These are phyloP conservation scores for Clinocottus analis DNA, from an alignment of 2,113 vertebrate genomes.

Conservation along the genomic window DNA sequence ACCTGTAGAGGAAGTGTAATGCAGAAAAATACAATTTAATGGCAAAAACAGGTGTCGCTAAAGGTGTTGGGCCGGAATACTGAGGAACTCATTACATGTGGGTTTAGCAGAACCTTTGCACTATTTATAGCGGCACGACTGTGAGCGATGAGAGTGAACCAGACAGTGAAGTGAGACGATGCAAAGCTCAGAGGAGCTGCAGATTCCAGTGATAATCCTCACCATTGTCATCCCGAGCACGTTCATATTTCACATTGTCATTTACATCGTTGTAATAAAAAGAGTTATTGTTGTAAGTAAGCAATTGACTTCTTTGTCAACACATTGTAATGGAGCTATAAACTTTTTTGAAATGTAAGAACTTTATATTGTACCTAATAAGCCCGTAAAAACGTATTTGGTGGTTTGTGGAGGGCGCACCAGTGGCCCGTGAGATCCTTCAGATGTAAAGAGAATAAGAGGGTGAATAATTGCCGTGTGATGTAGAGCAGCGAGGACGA, in stretches of 20 bases:
- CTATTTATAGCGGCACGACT: too few species aligned
- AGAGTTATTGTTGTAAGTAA: background rate
- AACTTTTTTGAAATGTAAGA: conserved; percentile 16
- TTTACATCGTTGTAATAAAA: background rate
- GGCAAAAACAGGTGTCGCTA: too few species aligned
- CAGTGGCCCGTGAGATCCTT: conserved; percentile 43
- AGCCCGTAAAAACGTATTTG: conserved; percentile 19
- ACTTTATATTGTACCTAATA: conserved; percentile 43
- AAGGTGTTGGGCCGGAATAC: too few species aligned
- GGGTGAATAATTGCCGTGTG: conserved; percentile 51
- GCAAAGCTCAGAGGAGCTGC: background rate
- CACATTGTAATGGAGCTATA: conserved; percentile 17
- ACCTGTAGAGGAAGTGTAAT: too few species aligned
- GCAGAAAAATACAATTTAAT: too few species aligned
- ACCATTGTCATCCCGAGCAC: background rate
- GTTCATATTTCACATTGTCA: background rate
- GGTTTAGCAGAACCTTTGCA: too few species aligned
- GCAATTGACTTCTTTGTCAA: conserved; percentile 33
- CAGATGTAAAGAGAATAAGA: conserved; percentile 42
- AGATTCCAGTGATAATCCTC: background rate
- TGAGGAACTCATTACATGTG: too few species aligned
- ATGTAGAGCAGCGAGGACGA: conserved; percentile 59
- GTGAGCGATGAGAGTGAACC: background rate
- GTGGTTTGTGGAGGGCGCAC: conserved; percentile 15
- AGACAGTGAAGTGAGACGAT: background rate